Percentiles rank a stretch among this genome's conserved stretches.
Evolutionary conservation across 2,797 vertebrate species (phyloP).

Genomic region (Australoheros facetus): DNA sequence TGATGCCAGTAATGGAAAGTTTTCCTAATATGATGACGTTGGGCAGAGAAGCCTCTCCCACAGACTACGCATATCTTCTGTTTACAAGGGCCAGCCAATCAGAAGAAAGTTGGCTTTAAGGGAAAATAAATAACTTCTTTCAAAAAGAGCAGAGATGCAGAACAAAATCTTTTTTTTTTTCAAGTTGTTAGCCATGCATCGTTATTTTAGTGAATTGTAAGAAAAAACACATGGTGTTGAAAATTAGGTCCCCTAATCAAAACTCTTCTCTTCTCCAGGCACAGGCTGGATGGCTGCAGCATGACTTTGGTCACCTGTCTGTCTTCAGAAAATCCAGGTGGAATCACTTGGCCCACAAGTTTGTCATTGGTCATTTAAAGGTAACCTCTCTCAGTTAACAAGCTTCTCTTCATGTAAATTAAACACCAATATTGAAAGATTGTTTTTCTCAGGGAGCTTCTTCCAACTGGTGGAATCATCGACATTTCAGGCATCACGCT

Average conservation of each 20-base stretch:
- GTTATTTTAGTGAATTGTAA: too few relatives aligned
- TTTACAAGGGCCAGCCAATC: not conserved
- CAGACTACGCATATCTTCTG: not conserved
- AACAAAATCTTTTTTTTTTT: not conserved
- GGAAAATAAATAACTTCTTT: not conserved
- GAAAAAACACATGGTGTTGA: not conserved
- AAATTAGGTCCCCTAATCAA: not conserved
- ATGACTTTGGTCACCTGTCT: slow-evolving; percentile 92
- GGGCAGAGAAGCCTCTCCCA: not conserved
- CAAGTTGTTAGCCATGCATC: not conserved
- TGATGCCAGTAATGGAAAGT: not conserved
- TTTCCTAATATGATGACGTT: not conserved
- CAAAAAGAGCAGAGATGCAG: not conserved
- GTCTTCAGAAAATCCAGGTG: slow-evolving; percentile 90
- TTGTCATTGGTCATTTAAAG: slow-evolving; percentile 94
- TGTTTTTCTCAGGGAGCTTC: slow-evolving; percentile 87
- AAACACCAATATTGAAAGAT: not conserved
- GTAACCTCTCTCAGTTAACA: slow-evolving; percentile 62
- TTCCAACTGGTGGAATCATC: slow-evolving; percentile 97
- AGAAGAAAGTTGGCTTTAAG: not conserved
- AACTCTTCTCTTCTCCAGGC: slow-evolving; percentile 69
- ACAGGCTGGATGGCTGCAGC: slow-evolving; percentile 89
- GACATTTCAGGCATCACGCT: slow-evolving; percentile 96
- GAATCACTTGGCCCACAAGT: slow-evolving; percentile 93
- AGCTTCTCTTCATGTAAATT: not conserved